A percentile compares a stretch with the other conserved stretches of the same genome.
These are phyloP conservation scores for Cyclura pinguis DNA, from an alignment of 2,797 vertebrate species.

Conservation along the genomic window DNA sequence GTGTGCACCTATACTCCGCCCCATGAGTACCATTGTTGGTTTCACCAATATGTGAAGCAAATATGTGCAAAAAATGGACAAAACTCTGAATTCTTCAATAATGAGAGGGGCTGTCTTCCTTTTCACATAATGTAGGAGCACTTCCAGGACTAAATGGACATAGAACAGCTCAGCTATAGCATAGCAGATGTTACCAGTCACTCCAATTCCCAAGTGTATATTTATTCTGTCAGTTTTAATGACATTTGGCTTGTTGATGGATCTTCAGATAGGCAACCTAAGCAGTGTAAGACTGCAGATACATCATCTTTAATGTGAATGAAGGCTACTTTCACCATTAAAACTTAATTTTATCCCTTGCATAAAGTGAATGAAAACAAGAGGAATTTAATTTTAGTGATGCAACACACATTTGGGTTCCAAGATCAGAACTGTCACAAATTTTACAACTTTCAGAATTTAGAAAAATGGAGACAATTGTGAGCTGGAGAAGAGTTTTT, in stretches of 20 bases:
- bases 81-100: constrained; percentile 13
- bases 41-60: not conserved
- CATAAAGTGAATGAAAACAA: not conserved
- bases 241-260: constrained; percentile 24
- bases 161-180: not conserved
- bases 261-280: not conserved
- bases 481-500: not conserved
- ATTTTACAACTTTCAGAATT: not conserved
- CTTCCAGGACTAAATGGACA: constrained; percentile 12
- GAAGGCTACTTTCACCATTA: not conserved
- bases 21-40: not conserved
- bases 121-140: not conserved
- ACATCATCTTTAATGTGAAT: not conserved
- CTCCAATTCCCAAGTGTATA: not conserved
- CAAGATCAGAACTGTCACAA: not conserved
- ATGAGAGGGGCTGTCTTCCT: not conserved
- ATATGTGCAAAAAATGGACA: not conserved
- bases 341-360: not conserved
- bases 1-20: not conserved
- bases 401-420: not conserved
- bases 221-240: constrained; percentile 39
- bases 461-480: not conserved
- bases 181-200: constrained; percentile 57
- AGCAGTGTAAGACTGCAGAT: not conserved
- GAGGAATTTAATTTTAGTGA: not conserved